Evolutionary conservation across 2,797 vertebrate genomes (phyloP), one percentile per base, ranked within the genome.

Genomic region (Lophius americanus): DNA sequence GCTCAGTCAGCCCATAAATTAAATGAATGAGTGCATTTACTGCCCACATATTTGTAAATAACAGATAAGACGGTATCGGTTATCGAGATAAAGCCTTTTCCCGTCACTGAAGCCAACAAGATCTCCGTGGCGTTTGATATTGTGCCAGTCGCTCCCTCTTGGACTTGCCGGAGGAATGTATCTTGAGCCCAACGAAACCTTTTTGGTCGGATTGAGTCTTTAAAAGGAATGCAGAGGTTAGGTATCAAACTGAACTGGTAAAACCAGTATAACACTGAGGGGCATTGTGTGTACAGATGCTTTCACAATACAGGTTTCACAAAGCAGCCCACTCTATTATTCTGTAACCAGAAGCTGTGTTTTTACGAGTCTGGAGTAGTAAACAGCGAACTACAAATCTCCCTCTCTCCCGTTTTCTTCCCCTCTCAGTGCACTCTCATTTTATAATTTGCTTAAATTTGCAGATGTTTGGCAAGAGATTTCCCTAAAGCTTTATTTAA

Each of bases 211-310:
- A 68, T 42, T 51, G 69, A 73, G 47, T 51, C 64, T 71, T 33
- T 58, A 41, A 55, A 39, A 62, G 57, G 63, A 76, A 74, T 75
- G 51, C 51, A 53, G 36, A 54, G 63, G 42, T 68, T 56, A 1
- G 47, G 65, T 68, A 74, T 78, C 63, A 64, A 61, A 76, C 50
- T 33, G 42, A 74, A 70, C 76, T 43, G 46, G 79, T 65, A 39
- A 56, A 85, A 85, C 84, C 55, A 66, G 81, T 85, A 79, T 4
- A 61, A 69, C n/a, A 49, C 50, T 58, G 47, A 55, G 53, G 49
- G 41, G 6, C 35, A 32, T 53, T 73, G 57, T 71, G 47, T 49
- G 35, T 56, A 36, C 8, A 9, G 39, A 53, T 2, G 23, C 48
- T 72, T 70, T 67, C 41, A 54, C 59, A 65, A 66, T 55, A 64